Percentiles rank a stretch among this genome's conserved stretches.
phyloP scores from a whole-genome alignment of 1,140 invertebrate species.

The Drosophila paulistorum region DNA sequence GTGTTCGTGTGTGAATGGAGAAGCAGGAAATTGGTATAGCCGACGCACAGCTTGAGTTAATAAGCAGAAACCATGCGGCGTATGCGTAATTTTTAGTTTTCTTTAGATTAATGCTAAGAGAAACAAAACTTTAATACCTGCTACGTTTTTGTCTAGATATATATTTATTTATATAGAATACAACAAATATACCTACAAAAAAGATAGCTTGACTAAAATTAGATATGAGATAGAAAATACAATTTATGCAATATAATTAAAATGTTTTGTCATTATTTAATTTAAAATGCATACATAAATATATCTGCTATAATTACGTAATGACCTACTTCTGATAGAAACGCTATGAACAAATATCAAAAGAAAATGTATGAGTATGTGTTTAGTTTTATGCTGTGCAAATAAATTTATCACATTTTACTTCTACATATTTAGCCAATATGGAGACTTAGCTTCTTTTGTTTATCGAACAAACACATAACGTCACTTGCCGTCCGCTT shows the following conservation, averaged over 20 bases:
- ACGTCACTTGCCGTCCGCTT: conserved; percentile 48
- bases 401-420: conserved; percentile 29
- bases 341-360: neutral
- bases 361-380: conserved; percentile 23
- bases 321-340: neutral
- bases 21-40: conserved; percentile 42
- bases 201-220: conserved; percentile 25
- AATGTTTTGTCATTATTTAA: neutral
- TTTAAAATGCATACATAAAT: neutral
- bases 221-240: neutral
- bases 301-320: neutral
- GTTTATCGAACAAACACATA: conserved; percentile 73
- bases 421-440: conserved; percentile 25
- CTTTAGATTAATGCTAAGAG: conserved; percentile 8
- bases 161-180: conserved; percentile 47
- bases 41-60: conserved; percentile 63
- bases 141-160: neutral
- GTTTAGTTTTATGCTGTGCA: conserved; percentile 25
- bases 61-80: conserved; percentile 54
- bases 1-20: neutral
- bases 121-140: conserved; percentile 41
- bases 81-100: conserved; percentile 62
- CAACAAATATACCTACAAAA: conserved; percentile 32
- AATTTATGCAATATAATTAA: neutral
- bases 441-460: conserved; percentile 45